Evolutionary conservation across 2,113 vertebrate genomes (phyloP).

Genomic region (Labrus mixtus): DNA sequence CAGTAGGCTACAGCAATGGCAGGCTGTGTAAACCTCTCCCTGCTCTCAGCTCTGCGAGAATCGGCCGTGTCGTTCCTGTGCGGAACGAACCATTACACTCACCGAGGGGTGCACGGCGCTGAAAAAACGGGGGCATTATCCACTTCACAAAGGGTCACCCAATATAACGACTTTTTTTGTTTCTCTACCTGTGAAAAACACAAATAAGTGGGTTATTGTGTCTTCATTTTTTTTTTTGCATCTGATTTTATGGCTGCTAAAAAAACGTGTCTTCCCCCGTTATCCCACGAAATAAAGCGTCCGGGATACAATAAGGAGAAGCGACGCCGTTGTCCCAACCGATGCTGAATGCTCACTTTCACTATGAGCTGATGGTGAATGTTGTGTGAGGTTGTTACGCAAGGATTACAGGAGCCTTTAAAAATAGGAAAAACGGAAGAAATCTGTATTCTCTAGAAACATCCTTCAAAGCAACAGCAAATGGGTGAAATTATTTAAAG

Average conservation of each 20-base stretch:
- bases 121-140: conserved; percentile 28
- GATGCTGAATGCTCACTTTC: conserved; percentile 78
- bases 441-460: background rate
- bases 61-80: conserved; percentile 82
- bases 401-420: background rate
- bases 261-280: conserved; percentile 19
- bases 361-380: conserved; percentile 30
- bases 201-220: fast-evolving
- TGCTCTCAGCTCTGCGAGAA: conserved; percentile 73
- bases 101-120: conserved; percentile 38
- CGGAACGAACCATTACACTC: conserved; percentile 76
- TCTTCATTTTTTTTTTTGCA: fast-evolving
- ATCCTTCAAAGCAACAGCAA: background rate
- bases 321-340: conserved; percentile 72
- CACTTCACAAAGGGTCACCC: fast-evolving
- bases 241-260: background rate
- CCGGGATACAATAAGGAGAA: conserved; percentile 77
- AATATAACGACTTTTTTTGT: fast-evolving
- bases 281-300: conserved; percentile 51
- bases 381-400: conserved; percentile 29
- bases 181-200: fast-evolving
- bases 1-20: conserved; percentile 69
- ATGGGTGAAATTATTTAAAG: background rate
- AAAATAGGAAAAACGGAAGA: background rate
- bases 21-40: conserved; percentile 71